Evolutionary conservation across 2,888 invertebrate genomes (phyloP).

Genomic region (Metopia argyrocephala): DNA sequence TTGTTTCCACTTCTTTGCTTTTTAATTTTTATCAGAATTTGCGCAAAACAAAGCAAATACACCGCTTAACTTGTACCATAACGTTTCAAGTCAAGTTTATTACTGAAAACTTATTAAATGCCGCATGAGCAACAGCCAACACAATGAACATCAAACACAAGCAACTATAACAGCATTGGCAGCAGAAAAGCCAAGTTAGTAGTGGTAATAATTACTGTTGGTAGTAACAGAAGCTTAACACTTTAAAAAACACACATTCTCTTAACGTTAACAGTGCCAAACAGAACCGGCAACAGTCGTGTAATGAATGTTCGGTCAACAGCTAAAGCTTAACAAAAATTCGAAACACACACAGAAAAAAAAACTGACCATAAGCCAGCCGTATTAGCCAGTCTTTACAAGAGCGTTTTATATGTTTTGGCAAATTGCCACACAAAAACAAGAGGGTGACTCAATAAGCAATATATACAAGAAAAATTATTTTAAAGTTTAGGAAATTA

Average conservation of each 20-base stretch:
- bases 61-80: conserved; percentile 50
- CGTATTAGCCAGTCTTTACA: conserved; percentile 46
- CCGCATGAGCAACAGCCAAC: conserved; percentile 27
- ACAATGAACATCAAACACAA: neutral
- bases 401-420: conserved; percentile 51
- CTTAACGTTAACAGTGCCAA: conserved; percentile 14
- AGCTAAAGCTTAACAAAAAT: conserved; percentile 15
- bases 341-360: neutral
- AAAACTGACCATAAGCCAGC: conserved; percentile 24
- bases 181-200: neutral
- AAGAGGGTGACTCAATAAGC: conserved; percentile 8
- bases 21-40: conserved; percentile 10
- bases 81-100: conserved; percentile 52
- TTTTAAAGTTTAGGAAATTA: conserved; percentile 36
- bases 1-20: conserved; percentile 6
- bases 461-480: conserved; percentile 25
- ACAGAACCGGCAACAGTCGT: conserved; percentile 29
- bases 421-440: conserved; percentile 57
- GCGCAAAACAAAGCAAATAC: neutral
- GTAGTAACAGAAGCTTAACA: conserved; percentile 39
- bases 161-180: neutral
- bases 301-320: conserved; percentile 12
- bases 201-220: conserved; percentile 19
- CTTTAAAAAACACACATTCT: conserved; percentile 21
- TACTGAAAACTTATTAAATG: conserved; percentile 44